Evolutionary conservation across 2,797 vertebrate species (phyloP).

Genomic region (Acrocephalus scirpaceus): DNA sequence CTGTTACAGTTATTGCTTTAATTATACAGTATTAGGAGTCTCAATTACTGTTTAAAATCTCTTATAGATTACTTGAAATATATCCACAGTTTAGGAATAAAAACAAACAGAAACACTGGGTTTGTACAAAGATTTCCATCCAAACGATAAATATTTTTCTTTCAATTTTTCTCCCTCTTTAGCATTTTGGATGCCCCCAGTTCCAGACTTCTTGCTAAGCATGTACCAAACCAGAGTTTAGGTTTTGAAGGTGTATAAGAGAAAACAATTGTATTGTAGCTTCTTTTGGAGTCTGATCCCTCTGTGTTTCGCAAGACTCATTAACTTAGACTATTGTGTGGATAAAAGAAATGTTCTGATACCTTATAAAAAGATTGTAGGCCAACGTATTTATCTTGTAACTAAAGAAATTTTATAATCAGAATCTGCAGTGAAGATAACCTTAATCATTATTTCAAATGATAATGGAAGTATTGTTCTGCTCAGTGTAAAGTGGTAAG

Average conservation of each 20-base stretch:
- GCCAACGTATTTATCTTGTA: background rate
- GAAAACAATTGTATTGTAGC: background rate
- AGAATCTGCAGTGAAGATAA: background rate
- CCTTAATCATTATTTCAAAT: background rate
- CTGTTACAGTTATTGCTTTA: background rate
- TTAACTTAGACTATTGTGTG: background rate
- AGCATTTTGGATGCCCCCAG: background rate
- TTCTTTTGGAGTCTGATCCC: background rate
- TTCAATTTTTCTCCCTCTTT: slow-evolving; percentile 11
- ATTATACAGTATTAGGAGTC: background rate
- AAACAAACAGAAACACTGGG: background rate
- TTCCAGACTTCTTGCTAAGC: background rate
- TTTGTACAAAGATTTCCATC: background rate
- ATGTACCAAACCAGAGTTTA: background rate
- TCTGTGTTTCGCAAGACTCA: background rate
- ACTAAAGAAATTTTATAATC: background rate
- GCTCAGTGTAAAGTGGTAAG: background rate
- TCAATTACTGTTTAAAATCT: background rate
- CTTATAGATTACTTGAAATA: background rate
- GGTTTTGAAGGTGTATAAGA: background rate
- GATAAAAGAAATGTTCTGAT: background rate
- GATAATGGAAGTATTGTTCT: background rate
- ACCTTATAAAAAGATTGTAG: background rate
- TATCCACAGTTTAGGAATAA: background rate
- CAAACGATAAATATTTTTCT: background rate